These are phyloP conservation scores for Onthophagus sagittarius DNA, from an alignment of 2,888 invertebrate genomes.

Conservation along the genomic window DNA sequence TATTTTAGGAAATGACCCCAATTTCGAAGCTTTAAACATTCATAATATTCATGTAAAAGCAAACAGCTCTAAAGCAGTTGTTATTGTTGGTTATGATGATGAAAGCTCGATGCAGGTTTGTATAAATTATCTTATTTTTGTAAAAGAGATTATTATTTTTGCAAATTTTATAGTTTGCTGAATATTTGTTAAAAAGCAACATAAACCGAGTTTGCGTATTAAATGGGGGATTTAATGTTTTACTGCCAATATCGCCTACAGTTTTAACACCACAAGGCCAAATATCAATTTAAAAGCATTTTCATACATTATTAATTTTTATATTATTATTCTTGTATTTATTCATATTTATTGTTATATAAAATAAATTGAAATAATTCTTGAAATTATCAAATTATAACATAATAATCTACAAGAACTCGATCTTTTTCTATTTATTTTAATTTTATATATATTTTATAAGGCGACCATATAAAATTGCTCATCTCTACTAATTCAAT, in stretches of 20 bases:
- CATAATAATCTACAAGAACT: too few relatives aligned
- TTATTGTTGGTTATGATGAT: conserved; percentile 75
- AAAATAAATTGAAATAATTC: too few relatives aligned
- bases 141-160: conserved; percentile 21
- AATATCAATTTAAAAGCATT: background rate
- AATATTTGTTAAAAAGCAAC: conserved; percentile 73
- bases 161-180: conserved; percentile 71
- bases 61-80: conserved; percentile 63
- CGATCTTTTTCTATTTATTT: too few relatives aligned
- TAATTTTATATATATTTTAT: too few relatives aligned
- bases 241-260: conserved; percentile 64
- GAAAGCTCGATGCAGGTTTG: conserved; percentile 72
- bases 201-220: conserved; percentile 78
- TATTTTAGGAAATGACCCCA: conserved; percentile 68
- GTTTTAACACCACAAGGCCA: conserved; percentile 42
- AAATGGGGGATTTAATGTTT: conserved; percentile 82
- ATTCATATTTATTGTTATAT: too few relatives aligned
- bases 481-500: too few relatives aligned
- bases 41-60: conserved; percentile 60
- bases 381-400: too few relatives aligned
- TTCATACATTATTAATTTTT: too few relatives aligned
- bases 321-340: too few relatives aligned
- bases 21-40: conserved; percentile 66
- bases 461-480: too few relatives aligned
- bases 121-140: conserved; percentile 18